A percentile compares a stretch with the other conserved stretches of the same genome.
phyloP scores from a whole-genome alignment of 30 jellyfish, hydroid and myxozoan species.

The Phacellophora camtschatica region DNA sequence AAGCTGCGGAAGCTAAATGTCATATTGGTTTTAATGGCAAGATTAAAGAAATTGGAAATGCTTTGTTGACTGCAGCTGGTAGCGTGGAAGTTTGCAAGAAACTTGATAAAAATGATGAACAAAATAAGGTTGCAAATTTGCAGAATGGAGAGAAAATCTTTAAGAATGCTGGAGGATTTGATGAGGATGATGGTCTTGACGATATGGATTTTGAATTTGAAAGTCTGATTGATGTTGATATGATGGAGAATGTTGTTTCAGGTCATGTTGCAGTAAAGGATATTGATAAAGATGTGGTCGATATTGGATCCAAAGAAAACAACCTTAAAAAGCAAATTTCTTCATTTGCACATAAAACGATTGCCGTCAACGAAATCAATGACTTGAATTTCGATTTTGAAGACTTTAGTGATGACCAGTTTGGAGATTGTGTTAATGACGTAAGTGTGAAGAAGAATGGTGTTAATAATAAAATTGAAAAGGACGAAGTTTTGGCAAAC shows the following conservation, averaged over 20 bases:
- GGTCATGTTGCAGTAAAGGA: constrained; percentile 3
- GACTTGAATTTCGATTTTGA: not conserved
- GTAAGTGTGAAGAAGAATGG: not conserved
- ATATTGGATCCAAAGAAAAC: not conserved
- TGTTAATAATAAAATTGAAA: not conserved
- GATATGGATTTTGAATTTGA: constrained; percentile 25
- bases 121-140: too few relatives aligned
- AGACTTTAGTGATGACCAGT: too few relatives aligned
- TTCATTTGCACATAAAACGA: not conserved
- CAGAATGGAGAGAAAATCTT: not conserved
- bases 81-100: too few relatives aligned
- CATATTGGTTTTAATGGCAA: too few relatives aligned
- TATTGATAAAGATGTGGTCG: not conserved
- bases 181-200: constrained; percentile 7
- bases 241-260: too few relatives aligned
- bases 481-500: not conserved
- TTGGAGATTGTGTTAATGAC: not conserved
- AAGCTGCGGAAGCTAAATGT: too few relatives aligned
- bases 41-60: too few relatives aligned
- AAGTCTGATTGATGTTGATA: too few relatives aligned
- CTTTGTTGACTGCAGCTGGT: too few relatives aligned
- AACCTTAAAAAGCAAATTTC: too few relatives aligned
- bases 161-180: not conserved
- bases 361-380: not conserved
- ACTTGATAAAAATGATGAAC: too few relatives aligned